Evolutionary conservation across 2,113 vertebrate species (phyloP).

Genomic region (Chionis minor): DNA sequence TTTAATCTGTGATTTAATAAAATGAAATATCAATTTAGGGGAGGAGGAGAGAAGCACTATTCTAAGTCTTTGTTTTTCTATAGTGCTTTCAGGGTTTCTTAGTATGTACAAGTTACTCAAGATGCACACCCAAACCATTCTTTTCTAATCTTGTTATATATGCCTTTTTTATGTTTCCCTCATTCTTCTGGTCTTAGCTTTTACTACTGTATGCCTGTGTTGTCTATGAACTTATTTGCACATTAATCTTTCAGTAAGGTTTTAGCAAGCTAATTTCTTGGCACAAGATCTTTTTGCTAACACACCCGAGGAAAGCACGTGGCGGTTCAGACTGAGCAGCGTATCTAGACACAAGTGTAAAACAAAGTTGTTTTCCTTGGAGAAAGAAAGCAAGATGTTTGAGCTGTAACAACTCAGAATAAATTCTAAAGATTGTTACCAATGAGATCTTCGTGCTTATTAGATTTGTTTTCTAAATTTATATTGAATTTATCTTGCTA

Average conservation of each 20-base stretch:
- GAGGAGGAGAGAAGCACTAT: not conserved
- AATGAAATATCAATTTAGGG: not conserved
- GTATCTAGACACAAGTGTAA: not conserved
- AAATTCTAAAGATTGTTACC: not conserved
- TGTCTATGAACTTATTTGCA: not conserved
- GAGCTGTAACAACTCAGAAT: not conserved
- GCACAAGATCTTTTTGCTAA: not conserved
- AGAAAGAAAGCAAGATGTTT: not conserved
- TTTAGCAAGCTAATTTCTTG: not conserved
- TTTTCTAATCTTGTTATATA: not conserved
- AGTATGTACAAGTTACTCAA: not conserved
- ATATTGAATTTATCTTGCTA: not conserved
- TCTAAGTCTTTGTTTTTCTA: not conserved
- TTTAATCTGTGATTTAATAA: not conserved
- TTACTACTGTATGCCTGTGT: not conserved
- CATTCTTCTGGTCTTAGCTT: not conserved
- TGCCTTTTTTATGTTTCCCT: not conserved
- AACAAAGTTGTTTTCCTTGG: not conserved
- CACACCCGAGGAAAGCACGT: rapidly evolving
- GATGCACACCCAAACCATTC: not conserved
- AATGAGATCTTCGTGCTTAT: rapidly evolving
- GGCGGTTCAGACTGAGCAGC: not conserved
- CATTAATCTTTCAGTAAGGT: not conserved
- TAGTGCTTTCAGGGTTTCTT: not conserved
- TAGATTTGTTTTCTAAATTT: not conserved